A percentile compares a stretch with the other conserved stretches of the same genome.
Evolutionary conservation across 2,113 vertebrate genomes (phyloP).

Genomic region (Oncorhynchus masou): DNA sequence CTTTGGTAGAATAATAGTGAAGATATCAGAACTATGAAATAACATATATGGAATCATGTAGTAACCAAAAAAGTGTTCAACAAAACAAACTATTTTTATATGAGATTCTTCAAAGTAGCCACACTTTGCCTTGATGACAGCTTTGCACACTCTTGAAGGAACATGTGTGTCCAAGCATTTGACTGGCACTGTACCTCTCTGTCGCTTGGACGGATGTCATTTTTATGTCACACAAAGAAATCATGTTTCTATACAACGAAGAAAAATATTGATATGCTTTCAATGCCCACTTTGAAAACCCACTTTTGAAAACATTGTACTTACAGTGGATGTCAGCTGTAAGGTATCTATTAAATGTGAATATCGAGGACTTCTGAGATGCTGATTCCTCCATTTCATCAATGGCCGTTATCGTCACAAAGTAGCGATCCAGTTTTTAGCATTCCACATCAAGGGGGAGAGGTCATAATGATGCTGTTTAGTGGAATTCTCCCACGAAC

Average conservation of each 20-base stretch:
- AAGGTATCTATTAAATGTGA: fast-evolving
- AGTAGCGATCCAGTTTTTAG: background rate
- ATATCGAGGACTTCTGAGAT: fast-evolving
- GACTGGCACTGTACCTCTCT: no score
- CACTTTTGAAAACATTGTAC: conserved; percentile 2
- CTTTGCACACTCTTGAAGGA: no score
- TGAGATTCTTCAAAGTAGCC: no score
- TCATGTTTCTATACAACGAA: background rate
- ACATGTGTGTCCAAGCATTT: no score
- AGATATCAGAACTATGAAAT: no score
- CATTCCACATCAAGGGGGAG: conserved; percentile 3
- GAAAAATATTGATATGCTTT: no score
- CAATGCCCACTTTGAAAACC: background rate
- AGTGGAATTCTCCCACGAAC: background rate
- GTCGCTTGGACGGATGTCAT: no score
- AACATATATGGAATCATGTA: no score
- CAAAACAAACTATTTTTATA: no score
- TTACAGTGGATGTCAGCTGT: background rate
- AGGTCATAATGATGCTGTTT: conserved; percentile 29
- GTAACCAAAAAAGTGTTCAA: no score
- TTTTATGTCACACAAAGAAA: background rate
- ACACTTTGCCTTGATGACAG: no score
- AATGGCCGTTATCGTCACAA: conserved; percentile 26
- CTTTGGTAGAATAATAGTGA: no score
- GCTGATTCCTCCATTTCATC: background rate